Evolutionary conservation across 1,140 invertebrate species (phyloP), one percentile per base, ranked within the genome.

Genomic region (Cataglyphis hispanica): DNA sequence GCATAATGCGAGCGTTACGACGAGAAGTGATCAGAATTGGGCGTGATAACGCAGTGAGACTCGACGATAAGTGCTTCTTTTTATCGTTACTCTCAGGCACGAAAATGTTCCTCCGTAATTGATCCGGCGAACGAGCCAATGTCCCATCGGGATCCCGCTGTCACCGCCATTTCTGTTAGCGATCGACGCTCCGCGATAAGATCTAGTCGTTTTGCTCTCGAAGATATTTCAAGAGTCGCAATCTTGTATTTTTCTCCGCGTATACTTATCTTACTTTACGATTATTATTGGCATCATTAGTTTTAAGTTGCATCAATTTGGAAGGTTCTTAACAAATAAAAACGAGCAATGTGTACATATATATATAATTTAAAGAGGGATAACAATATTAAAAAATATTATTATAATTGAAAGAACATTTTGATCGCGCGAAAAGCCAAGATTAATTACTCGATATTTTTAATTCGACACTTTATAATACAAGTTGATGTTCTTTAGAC

Each of bases 1-100:
- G 60, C 78, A 86, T 86, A 86, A 86, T 72, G 50, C 25, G 7
- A 27, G 60, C 40, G 58, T 86, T 86, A 58, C 69, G 77, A 43
- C 37, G 60, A 27, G 69, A 27, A 75, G 27, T 40, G 69, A 83
- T 46, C 37, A 61, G 69, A 83, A 86, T 86, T 74, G 61, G 34
- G 8, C 27, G 46, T 56, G 85, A 81, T 72, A 86, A 84, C 40
- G 46, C 27, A 46, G 50, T 8, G 60, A 66, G 63, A 83, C 67
- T 22, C n/a, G 4, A 19, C 63, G 70, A 61, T 76, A 67, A 70
- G 83, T 53, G 34, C 34, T 80, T 75, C n/a, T 58, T 56, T 64
- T 64, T 81, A 72, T 61, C n/a, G 69, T 22, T 27, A 64, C 31
- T 66, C 31, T 56, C 60, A 66, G 7, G 19, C 22, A 34, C 67